Base-by-base conservation (phyloP, 2,888 invertebrate genomes). In the Muscina levida region DNA sequence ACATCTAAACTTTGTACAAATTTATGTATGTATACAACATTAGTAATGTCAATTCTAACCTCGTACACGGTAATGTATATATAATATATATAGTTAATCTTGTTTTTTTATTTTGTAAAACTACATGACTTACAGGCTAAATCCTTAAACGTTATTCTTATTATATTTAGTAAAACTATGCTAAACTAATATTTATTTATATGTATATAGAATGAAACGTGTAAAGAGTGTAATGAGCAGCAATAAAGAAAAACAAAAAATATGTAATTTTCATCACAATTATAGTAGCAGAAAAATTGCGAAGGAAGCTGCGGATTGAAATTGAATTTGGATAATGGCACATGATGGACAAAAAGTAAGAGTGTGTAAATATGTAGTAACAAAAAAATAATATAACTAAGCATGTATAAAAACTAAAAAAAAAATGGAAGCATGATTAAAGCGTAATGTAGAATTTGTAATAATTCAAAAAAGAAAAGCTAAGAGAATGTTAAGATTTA, bases 311-410 rank as follows among this genome's bases (percentile, higher is more conserved):
- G 24, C 24, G 13, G 13, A 11, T 5, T 59, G 48, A 76, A 79
- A 65, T 74, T 72, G 73, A 56, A 74, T 77, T 81, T 62, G 71
- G 77, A 81, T 72, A 80, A 81, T 81, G 81, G 81, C 81, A 81
- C 81, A 81, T 81, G 81, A 74, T 77, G 74, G 81, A 81, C 42
- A 65, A 24, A 65, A 37, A 6, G 51, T 57, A 65, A 31, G 46
- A 66, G 46, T n/a, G 76, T 56, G 44, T 66, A 70, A 48, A 56
- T 51, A 31, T 3, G 3, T 26, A 51, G 53, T 53, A 1, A 53
- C 24, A 24, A 53, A 53, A 53, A 48, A 48, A 48, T 3, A 46
- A 46, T 15, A 46, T n/a, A 53, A 48, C 17, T 44, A 44, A 11
- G 6, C 24, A 59, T 70, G 6, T 22, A 59, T 70, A 68, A 48